Percentiles rank a stretch among this genome's conserved stretches.
Evolutionary conservation across 2,888 invertebrate genomes (phyloP).

Genomic region (Allygus modestus): DNA sequence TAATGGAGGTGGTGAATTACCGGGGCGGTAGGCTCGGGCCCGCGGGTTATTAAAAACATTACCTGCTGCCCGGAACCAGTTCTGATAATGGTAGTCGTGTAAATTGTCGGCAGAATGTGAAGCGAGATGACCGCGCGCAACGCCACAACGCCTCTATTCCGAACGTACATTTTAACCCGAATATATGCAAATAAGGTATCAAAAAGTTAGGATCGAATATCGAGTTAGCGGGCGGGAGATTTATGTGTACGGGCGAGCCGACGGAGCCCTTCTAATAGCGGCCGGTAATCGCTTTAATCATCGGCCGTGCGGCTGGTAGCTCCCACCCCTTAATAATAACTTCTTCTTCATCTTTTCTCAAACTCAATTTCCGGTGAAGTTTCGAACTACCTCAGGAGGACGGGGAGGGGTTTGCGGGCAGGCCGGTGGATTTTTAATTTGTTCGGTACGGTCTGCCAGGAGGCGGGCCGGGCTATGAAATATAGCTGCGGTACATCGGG

Average conservation of each 20-base stretch:
- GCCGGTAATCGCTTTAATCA: constrained; percentile 63
- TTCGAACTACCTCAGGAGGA: constrained; percentile 62
- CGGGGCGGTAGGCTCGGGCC: constrained; percentile 6
- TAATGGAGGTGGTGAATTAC: constrained; percentile 8
- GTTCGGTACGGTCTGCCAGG: constrained; percentile 59
- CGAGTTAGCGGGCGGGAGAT: constrained; percentile 45
- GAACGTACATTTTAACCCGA: constrained; percentile 43
- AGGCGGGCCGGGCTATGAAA: constrained; percentile 55
- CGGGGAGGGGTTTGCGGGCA: constrained; percentile 61
- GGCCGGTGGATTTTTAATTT: constrained; percentile 64
- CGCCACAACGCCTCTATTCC: constrained; percentile 13
- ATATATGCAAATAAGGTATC: constrained; percentile 55
- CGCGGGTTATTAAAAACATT: background rate
- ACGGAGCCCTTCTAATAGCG: constrained; percentile 60
- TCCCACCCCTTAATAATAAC: constrained; percentile 64
- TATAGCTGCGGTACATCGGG: constrained; percentile 51
- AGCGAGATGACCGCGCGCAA: constrained; percentile 2
- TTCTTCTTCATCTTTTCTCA: constrained; percentile 65
- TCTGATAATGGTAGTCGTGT: background rate
- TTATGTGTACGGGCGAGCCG: constrained; percentile 52
- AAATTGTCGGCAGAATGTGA: background rate
- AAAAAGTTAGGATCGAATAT: constrained; percentile 50
- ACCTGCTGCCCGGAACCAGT: background rate
- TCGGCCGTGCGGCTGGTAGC: constrained; percentile 65
- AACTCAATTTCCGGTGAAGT: constrained; percentile 66